Evolutionary conservation across 2,113 vertebrate species (phyloP).

Genomic region (human (Homo sapiens)): DNA sequence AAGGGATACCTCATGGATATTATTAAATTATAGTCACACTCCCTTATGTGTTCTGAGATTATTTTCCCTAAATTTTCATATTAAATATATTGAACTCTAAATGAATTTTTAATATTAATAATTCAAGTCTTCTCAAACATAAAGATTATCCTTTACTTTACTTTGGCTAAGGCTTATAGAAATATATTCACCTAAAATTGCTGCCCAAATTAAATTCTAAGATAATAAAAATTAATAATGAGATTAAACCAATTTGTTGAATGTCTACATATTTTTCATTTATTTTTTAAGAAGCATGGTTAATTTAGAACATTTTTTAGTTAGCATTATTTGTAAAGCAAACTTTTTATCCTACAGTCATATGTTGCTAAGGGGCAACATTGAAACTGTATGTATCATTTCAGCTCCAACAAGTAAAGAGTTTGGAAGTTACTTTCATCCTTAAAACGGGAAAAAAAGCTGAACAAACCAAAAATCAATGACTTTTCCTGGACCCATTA

Average conservation of each 20-base stretch:
- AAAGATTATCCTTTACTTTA: neutral
- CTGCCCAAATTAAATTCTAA: neutral
- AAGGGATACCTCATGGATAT: neutral
- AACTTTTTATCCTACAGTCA: neutral
- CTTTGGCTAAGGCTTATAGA: neutral
- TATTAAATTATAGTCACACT: neutral
- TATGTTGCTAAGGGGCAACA: neutral
- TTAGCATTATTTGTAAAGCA: neutral
- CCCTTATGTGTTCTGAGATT: neutral
- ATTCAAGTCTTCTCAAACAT: neutral
- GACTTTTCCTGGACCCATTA: neutral
- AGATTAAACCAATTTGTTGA: neutral
- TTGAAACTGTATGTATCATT: neutral
- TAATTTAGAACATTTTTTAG: neutral
- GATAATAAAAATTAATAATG: neutral
- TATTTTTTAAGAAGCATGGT: neutral
- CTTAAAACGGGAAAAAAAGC: neutral
- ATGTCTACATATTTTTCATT: neutral
- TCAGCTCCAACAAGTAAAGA: neutral
- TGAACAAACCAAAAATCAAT: neutral
- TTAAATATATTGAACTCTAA: neutral
- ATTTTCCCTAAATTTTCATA: neutral
- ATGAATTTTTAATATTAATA: neutral
- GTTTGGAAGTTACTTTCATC: neutral
- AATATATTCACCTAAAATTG: conserved; percentile 13